Conservation (phyloP, 2,888 invertebrate species). For the Latheticus oryzae region DNA sequence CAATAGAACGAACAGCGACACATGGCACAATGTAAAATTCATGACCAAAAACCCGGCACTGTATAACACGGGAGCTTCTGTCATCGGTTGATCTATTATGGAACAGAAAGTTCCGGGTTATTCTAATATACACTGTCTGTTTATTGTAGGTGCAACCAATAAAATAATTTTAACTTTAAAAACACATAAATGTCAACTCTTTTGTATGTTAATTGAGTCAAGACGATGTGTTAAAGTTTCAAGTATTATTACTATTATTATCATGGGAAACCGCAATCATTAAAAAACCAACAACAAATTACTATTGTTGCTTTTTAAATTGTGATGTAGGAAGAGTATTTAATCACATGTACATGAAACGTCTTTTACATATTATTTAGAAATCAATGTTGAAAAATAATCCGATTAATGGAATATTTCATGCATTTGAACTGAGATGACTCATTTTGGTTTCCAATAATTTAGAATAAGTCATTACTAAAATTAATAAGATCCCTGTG, state of each 20-base stretch:
- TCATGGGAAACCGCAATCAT: conserved; percentile 32
- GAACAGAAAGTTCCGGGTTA: conserved; percentile 19
- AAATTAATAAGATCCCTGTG: no score
- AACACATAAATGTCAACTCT: not conserved
- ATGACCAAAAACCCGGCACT: conserved; percentile 24
- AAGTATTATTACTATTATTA: conserved; percentile 18
- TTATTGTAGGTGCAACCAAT: conserved; percentile 6
- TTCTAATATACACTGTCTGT: conserved; percentile 16
- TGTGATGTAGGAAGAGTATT: conserved; percentile 13
- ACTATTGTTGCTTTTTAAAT: conserved; percentile 28
- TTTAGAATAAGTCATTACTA: no score
- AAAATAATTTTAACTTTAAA: conserved; percentile 25
- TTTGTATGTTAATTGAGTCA: conserved; percentile 36
- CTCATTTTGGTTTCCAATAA: no score
- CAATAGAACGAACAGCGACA: conserved; percentile 37
- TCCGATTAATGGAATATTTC: no score
- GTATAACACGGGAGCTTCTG: conserved; percentile 25
- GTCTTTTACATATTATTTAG: conserved; percentile 3
- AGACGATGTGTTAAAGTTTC: conserved; percentile 27
- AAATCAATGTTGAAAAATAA: no score
- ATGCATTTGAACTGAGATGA: no score
- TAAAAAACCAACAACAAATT: conserved; percentile 28
- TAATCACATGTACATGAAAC: conserved; percentile 13
- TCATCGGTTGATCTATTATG: conserved; percentile 31
- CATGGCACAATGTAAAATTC: conserved; percentile 39